Conservation (phyloP, 2,888 invertebrate species). For the Ashinkailepas kermadecensis region DNA sequence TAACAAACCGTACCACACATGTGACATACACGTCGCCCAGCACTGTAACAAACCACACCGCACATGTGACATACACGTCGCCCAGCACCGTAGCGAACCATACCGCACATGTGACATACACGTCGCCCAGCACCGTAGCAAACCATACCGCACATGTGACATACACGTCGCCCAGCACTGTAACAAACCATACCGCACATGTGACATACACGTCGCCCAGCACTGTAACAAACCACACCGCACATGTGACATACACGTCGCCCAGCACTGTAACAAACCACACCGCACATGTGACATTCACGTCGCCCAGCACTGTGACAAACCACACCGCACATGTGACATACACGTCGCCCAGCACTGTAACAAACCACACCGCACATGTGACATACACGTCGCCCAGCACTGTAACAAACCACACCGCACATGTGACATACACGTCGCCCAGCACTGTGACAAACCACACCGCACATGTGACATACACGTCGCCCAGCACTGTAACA, state of each 20-base stretch:
- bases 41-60: slow-evolving; percentile 50
- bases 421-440: slow-evolving; percentile 52
- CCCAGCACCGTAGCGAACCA: slow-evolving; percentile 64
- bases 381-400: slow-evolving; percentile 69
- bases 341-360: slow-evolving; percentile 87
- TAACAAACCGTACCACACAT: neutral
- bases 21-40: slow-evolving; percentile 69
- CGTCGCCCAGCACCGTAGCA: slow-evolving; percentile 79
- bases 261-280: slow-evolving; percentile 64
- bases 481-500: slow-evolving; percentile 79
- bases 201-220: slow-evolving; percentile 69
- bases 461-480: no score
- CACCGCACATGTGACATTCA: no score
- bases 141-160: neutral
- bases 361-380: neutral
- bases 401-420: slow-evolving; percentile 50
- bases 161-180: slow-evolving; percentile 87
- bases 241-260: slow-evolving; percentile 52
- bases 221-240: slow-evolving; percentile 50
- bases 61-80: slow-evolving; percentile 52
- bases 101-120: no score
- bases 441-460: slow-evolving; percentile 64
- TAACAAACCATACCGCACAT: neutral
- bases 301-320: slow-evolving; percentile 79
- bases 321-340: neutral